Evolutionary conservation across 2,888 invertebrate genomes (phyloP).

Genomic region (Zele albiditarsus): DNA sequence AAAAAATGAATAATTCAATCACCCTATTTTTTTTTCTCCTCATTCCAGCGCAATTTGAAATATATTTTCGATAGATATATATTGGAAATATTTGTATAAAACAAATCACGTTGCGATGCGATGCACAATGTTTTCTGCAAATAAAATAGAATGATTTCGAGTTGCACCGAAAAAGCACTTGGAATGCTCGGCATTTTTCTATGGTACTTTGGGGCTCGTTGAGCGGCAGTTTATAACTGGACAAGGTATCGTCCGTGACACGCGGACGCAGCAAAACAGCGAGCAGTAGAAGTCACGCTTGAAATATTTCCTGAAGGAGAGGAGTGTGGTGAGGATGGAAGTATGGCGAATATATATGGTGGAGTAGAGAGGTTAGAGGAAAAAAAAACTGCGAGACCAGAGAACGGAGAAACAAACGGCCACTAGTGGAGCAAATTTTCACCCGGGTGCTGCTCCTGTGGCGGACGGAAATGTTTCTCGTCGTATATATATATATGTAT

Average conservation of each 20-base stretch:
- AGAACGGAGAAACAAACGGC: conserved; percentile 46
- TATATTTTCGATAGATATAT: too few relatives aligned
- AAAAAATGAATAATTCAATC: too few relatives aligned
- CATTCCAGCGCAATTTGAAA: too few relatives aligned
- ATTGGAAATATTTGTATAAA: too few relatives aligned
- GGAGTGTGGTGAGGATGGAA: not conserved
- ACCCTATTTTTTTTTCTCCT: too few relatives aligned
- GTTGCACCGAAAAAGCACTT: not conserved
- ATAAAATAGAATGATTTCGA: not conserved
- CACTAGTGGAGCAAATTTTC: conserved; percentile 50
- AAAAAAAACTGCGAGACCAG: conserved; percentile 37
- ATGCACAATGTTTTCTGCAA: too few relatives aligned
- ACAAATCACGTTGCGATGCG: too few relatives aligned
- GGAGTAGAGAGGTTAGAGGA: conserved; percentile 13
- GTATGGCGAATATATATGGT: not conserved
- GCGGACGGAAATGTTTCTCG: conserved; percentile 34
- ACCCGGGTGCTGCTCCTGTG: conserved; percentile 32
- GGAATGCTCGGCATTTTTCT: not conserved
- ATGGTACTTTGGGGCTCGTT: conserved; percentile 31
- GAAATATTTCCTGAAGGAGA: conserved; percentile 41
- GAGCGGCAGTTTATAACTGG: conserved; percentile 46
- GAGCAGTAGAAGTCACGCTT: conserved; percentile 48
- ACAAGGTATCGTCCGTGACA: conserved; percentile 48
- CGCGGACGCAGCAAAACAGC: conserved; percentile 39
- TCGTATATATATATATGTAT: not conserved